Evolutionary conservation across 2,888 invertebrate genomes (phyloP).

Genomic region (Meiosimyza decipiens): DNA sequence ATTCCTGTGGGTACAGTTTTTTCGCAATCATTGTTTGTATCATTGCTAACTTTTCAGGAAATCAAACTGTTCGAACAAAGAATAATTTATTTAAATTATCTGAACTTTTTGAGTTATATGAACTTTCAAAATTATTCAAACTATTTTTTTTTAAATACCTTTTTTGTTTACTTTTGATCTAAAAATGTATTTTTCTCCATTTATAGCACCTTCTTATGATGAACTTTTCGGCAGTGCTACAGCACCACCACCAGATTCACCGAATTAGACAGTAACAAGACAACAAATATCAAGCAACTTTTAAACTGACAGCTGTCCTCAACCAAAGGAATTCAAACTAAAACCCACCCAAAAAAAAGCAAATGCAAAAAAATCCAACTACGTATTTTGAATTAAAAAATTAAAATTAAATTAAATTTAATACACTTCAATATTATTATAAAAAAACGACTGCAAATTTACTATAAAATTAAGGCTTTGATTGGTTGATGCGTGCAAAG

Average conservation of each 20-base stretch:
- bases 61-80: too few species aligned
- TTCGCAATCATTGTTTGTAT: too few species aligned
- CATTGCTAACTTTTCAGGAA: too few species aligned
- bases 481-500: too few species aligned
- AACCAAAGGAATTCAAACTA: constrained; percentile 15
- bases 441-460: too few species aligned
- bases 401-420: too few species aligned
- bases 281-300: not conserved
- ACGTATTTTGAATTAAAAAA: too few species aligned
- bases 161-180: not conserved
- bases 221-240: constrained; percentile 63
- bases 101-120: too few species aligned
- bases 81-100: too few species aligned
- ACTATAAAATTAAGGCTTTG: too few species aligned
- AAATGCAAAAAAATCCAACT: not conserved
- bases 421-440: too few species aligned
- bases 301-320: constrained; percentile 19
- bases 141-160: not conserved
- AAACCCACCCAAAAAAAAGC: constrained; percentile 9
- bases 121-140: not conserved
- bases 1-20: too few species aligned
- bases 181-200: constrained; percentile 15
- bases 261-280: constrained; percentile 49
- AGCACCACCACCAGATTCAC: constrained; percentile 55
- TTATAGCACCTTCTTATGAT: constrained; percentile 64